phyloP scores from a whole-genome alignment of 1,140 invertebrate genomes.

The Pararge aegeria region DNA sequence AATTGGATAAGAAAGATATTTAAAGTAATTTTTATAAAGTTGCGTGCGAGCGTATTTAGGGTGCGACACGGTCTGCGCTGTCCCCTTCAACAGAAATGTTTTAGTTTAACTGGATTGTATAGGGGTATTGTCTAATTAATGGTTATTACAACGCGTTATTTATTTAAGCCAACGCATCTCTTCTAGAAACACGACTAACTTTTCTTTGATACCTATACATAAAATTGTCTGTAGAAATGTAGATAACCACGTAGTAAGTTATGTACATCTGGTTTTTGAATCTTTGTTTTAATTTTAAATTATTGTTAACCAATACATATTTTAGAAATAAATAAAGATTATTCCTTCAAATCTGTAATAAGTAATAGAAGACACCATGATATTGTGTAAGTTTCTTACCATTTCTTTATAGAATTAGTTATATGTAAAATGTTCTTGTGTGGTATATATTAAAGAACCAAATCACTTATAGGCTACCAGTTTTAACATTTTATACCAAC shows the following conservation, averaged over 20 bases:
- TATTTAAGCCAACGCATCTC: conserved; percentile 42
- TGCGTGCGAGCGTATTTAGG: too few species aligned
- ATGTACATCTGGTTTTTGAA: conserved; percentile 35
- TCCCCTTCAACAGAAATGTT: conserved; percentile 14
- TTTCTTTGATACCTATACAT: conserved; percentile 42
- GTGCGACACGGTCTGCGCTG: too few species aligned
- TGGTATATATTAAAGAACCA: conserved; percentile 72
- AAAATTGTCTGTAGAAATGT: conserved; percentile 73
- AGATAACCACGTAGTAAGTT: conserved; percentile 68
- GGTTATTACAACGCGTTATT: conserved; percentile 58
- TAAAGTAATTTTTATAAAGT: too few species aligned
- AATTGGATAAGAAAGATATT: too few species aligned
- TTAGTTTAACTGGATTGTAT: conserved; percentile 25
- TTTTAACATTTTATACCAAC: conserved; percentile 78
- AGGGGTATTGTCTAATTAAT: conserved; percentile 36
- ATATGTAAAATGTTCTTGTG: conserved; percentile 50
- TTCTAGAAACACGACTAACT: conserved; percentile 31
- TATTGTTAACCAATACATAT: conserved; percentile 25
- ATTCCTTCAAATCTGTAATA: conserved; percentile 19
- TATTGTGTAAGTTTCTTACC: conserved; percentile 28
- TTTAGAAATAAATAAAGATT: conserved; percentile 16
- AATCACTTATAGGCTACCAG: conserved; percentile 66
- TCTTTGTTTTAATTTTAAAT: conserved; percentile 19
- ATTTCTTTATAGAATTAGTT: conserved; percentile 47
- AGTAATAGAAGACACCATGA: conserved; percentile 24